These are phyloP conservation scores for Periophthalmus magnuspinnatus DNA, from an alignment of 2,797 vertebrate genomes.

Conservation along the genomic window DNA sequence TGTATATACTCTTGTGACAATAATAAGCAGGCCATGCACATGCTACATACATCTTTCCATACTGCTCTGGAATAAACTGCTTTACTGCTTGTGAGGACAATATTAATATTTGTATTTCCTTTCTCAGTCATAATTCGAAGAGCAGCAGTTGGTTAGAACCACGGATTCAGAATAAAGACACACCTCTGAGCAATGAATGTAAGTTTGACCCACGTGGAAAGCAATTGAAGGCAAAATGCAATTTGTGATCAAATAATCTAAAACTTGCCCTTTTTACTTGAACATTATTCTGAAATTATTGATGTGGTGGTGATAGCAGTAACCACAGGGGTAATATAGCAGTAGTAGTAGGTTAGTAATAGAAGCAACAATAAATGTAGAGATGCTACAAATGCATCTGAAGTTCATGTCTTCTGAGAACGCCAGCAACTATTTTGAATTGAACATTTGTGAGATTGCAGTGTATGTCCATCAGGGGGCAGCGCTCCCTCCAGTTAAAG, in stretches of 20 bases:
- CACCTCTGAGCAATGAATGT: constrained; percentile 62
- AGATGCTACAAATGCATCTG: background rate
- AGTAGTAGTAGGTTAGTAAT: background rate
- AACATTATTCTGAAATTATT: background rate
- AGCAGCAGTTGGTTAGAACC: constrained; percentile 74
- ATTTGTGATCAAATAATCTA: background rate
- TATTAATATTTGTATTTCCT: constrained; percentile 20
- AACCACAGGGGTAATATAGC: background rate
- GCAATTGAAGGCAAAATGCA: background rate
- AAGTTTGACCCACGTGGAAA: constrained; percentile 29
- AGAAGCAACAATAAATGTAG: background rate
- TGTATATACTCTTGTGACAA: too few relatives aligned
- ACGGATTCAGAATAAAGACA: constrained; percentile 66
- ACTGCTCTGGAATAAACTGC: background rate
- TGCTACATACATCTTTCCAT: too few relatives aligned
- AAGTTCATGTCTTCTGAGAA: background rate
- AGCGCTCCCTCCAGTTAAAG: background rate
- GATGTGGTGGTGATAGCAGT: background rate
- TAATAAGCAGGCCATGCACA: too few relatives aligned
- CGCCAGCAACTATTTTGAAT: background rate
- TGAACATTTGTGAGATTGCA: background rate
- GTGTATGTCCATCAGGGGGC: constrained; percentile 1
- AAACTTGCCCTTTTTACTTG: background rate
- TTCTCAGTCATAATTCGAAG: constrained; percentile 73
- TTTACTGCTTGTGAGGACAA: background rate